Evolutionary conservation across 2,888 invertebrate species (phyloP), one percentile per base, ranked within the genome.

Genomic region (Troides aeacus): DNA sequence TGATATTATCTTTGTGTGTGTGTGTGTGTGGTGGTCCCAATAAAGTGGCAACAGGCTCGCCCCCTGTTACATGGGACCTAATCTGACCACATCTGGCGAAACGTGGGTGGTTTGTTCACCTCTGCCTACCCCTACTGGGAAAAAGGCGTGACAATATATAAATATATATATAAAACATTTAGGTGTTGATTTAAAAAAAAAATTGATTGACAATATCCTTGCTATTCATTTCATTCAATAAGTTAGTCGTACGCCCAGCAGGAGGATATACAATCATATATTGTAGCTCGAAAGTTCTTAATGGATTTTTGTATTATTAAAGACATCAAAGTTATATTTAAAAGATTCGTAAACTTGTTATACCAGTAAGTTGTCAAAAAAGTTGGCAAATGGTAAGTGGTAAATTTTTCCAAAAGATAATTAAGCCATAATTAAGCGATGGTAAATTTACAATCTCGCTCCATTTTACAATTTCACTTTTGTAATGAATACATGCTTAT

Each of bases 371-470:
- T 17, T 23, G 18, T 5, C 10, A 10, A 62, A 56, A 66, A 60
- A 66, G 65, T 65, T 30, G 24, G 23, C 30, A 50, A 42, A 58
- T 53, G 53, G 36, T 39, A 30, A 50, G 46, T 60, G n/a, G 30
- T 10, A 17, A 30, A 46, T 61, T 56, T 42, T 42, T 62, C 23
- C 42, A 39, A 39, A 58, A 63, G 36, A 68, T 64, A 68, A 64
- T 64, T 64, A 68, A 53, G 64, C 39, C 59, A 64, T 36, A 60
- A 68, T 64, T 68, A 68, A 63, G 23, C n/a, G 18, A 23, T 23
- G 21, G 18, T 50, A 23, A 21, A 59, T 63, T 62, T 59, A 63
- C 42, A 60, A 59, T 23, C 36, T 60, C 21, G 39, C 50, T 63
- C 23, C 6, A 5, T 7, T 56, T 57, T 23, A 12, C n/a, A 56